A percentile compares a stretch with the other conserved stretches of the same genome.
These are phyloP conservation scores for Scaptomyza cyrtandrae DNA, from an alignment of 2,888 invertebrate genomes.

Conservation along the genomic window DNA sequence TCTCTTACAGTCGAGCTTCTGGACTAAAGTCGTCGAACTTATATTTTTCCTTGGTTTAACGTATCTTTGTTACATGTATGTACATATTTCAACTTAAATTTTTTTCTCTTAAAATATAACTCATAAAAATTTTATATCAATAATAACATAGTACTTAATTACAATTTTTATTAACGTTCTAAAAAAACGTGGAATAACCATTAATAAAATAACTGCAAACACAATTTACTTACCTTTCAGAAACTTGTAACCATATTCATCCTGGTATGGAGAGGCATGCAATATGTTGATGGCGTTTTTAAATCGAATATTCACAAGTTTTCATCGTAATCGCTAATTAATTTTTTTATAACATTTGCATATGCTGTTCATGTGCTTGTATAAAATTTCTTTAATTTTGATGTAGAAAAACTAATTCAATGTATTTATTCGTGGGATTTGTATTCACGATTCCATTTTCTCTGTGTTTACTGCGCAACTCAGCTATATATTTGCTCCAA, in stretches of 20 bases:
- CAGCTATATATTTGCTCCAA: conserved; percentile 4
- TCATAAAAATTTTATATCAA: not conserved
- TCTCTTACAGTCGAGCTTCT: not conserved
- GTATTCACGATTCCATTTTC: conserved; percentile 36
- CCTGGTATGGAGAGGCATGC: not conserved
- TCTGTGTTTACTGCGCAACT: conserved; percentile 46
- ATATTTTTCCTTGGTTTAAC: not conserved
- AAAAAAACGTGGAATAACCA: not conserved
- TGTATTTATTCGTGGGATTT: conserved; percentile 38
- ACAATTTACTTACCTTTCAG: conserved; percentile 24
- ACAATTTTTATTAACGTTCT: not conserved
- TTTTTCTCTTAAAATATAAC: not conserved
- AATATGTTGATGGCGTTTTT: not conserved
- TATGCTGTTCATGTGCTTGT: not conserved
- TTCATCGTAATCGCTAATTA: not conserved
- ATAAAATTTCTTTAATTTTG: not conserved
- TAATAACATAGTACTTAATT: not conserved
- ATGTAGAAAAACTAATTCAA: conserved; percentile 26
- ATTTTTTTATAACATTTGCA: not conserved
- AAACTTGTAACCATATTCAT: conserved; percentile 31
- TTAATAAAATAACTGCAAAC: not conserved
- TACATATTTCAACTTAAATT: not conserved
- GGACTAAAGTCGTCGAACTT: not conserved
- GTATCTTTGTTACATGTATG: not conserved
- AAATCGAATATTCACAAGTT: not conserved